A percentile compares a stretch with the other conserved stretches of the same genome.
Conservation (phyloP, 2,113 vertebrate species). For the Poeciliopsis occidentalis region DNA sequence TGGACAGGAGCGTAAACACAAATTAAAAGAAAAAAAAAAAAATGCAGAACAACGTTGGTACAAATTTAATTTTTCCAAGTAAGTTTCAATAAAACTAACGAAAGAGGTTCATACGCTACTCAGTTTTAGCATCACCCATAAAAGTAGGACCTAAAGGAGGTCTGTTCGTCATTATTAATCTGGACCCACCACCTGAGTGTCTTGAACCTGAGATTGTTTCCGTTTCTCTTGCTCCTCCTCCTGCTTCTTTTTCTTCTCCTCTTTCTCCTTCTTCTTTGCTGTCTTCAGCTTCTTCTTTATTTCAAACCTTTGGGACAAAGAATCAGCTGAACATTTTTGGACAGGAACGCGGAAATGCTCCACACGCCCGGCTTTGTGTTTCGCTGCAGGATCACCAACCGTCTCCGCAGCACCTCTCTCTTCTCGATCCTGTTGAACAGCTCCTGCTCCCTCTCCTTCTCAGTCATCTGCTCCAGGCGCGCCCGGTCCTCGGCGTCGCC, state of each 20-base stretch:
- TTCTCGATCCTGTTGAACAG: slow-evolving; percentile 98
- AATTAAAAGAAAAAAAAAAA: background rate
- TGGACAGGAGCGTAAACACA: background rate
- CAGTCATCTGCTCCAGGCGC: slow-evolving; percentile 97
- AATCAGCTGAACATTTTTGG: background rate
- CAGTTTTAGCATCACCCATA: too few species aligned
- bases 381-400: slow-evolving; percentile 75
- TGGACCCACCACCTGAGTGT: slow-evolving; percentile 88
- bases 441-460: slow-evolving; percentile 97
- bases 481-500: slow-evolving; percentile 96
- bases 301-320: slow-evolving; percentile 87
- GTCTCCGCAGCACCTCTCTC: slow-evolving; percentile 96
- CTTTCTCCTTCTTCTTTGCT: slow-evolving; percentile 97
- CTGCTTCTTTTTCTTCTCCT: slow-evolving; percentile 98
- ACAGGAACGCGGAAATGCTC: background rate
- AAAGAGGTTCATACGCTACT: background rate
- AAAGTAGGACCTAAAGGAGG: background rate
- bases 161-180: background rate
- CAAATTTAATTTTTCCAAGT: background rate
- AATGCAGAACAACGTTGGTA: background rate
- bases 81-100: background rate
- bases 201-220: slow-evolving; percentile 93
- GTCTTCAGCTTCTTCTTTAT: slow-evolving; percentile 99
- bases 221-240: slow-evolving; percentile 97
- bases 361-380: too few species aligned